A percentile compares a stretch with the other conserved stretches of the same genome.
Evolutionary conservation across 2,888 invertebrate species (phyloP).

Genomic region (Macaria notata): DNA sequence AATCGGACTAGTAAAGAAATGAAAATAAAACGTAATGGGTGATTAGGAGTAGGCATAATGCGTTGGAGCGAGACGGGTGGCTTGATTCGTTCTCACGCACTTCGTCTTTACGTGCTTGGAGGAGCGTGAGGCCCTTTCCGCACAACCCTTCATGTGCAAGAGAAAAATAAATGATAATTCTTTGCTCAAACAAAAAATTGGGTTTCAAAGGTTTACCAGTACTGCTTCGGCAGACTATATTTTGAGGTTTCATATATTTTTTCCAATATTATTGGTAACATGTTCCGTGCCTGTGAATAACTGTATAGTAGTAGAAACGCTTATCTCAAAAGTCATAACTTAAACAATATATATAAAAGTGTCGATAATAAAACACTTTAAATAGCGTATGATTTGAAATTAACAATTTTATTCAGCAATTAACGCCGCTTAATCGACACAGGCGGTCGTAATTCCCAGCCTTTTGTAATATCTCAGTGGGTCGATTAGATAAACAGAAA

Average conservation of each 20-base stretch:
- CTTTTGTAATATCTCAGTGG: no score
- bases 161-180: conserved; percentile 47
- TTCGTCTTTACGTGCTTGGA: conserved; percentile 52
- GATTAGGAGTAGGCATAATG: conserved; percentile 51
- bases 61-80: conserved; percentile 47
- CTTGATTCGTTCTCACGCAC: conserved; percentile 70
- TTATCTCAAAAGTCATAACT: no score
- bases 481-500: conserved; percentile 41
- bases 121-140: conserved; percentile 55
- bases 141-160: conserved; percentile 53
- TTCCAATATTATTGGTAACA: no score
- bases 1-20: conserved; percentile 58
- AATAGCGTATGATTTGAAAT: no score
- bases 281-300: no score
- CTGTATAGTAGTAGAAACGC: no score
- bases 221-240: not conserved
- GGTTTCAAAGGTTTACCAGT: conserved; percentile 18
- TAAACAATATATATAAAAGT: no score
- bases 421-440: no score
- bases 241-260: no score
- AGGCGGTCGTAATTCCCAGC: no score
- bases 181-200: conserved; percentile 29
- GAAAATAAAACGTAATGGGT: conserved; percentile 62
- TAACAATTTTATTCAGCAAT: no score
- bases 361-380: no score